Evolutionary conservation across 1,140 invertebrate genomes (phyloP).

Genomic region (Eupeodes corollae): DNA sequence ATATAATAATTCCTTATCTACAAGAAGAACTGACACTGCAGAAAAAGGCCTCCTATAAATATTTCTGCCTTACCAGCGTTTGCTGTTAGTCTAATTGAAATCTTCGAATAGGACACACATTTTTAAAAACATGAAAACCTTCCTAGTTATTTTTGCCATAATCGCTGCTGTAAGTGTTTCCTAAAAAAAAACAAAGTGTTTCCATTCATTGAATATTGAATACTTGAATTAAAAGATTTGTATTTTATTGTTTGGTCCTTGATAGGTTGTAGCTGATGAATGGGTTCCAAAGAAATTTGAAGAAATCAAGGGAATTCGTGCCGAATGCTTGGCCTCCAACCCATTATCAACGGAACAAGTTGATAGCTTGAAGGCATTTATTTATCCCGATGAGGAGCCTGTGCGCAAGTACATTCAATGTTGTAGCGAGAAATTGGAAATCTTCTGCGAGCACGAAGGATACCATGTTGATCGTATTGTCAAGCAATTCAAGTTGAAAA

Average conservation of each 20-base stretch:
- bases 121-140: constrained; percentile 5
- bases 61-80: no score
- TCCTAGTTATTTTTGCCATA: constrained; percentile 1
- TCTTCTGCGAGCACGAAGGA: constrained; percentile 28
- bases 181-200: neutral
- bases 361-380: constrained; percentile 20
- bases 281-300: constrained; percentile 21
- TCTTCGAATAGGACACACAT: neutral
- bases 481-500: constrained; percentile 32
- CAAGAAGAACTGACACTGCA: no score
- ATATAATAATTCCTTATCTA: no score
- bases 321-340: constrained; percentile 20
- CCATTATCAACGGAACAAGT: constrained; percentile 18
- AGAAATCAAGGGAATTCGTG: constrained; percentile 22
- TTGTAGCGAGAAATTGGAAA: constrained; percentile 22
- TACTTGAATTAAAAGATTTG: neutral
- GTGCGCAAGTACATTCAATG: constrained; percentile 28
- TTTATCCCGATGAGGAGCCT: constrained; percentile 22
- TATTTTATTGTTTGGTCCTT: neutral
- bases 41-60: no score
- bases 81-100: neutral
- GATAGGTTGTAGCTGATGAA: constrained; percentile 19
- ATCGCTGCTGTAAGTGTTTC: constrained; percentile 9
- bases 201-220: neutral
- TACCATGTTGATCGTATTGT: constrained; percentile 32